These are phyloP conservation scores for Malaclemys terrapin DNA, from an alignment of 2,113 vertebrate genomes.

Conservation along the genomic window DNA sequence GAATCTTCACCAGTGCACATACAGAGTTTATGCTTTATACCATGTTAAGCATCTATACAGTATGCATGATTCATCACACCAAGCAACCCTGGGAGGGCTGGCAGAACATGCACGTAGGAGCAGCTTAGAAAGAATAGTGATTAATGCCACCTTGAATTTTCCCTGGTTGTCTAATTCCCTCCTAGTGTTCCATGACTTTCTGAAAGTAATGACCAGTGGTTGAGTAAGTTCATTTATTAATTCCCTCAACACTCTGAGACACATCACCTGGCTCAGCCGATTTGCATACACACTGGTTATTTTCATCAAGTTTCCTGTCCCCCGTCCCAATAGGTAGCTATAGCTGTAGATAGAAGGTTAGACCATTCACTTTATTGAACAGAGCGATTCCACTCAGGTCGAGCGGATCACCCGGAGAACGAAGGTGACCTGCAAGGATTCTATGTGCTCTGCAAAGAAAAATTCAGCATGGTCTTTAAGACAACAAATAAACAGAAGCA, in stretches of 20 bases:
- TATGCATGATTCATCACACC: neutral
- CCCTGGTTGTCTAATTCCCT: neutral
- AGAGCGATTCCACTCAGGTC: neutral
- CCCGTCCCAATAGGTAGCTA: neutral
- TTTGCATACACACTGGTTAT: neutral
- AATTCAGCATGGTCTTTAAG: neutral
- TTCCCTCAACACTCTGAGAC: neutral
- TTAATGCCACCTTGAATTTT: neutral
- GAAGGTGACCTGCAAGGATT: slow-evolving; percentile 40
- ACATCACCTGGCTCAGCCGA: neutral
- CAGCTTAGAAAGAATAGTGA: neutral
- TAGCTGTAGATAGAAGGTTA: neutral
- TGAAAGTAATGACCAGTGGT: neutral
- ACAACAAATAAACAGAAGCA: neutral
- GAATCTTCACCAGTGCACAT: neutral
- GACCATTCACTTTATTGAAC: neutral
- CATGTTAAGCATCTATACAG: neutral
- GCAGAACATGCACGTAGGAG: neutral
- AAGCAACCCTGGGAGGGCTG: neutral
- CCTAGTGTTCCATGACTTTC: neutral
- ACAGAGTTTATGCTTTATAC: neutral
- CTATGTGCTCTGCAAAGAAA: neutral
- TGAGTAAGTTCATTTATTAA: neutral
- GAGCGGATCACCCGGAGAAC: slow-evolving; percentile 25
- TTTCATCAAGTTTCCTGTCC: neutral